Evolutionary conservation across 2,888 invertebrate species (phyloP), one percentile per base, ranked within the genome.

Genomic region (Bruchidius siliquastri): DNA sequence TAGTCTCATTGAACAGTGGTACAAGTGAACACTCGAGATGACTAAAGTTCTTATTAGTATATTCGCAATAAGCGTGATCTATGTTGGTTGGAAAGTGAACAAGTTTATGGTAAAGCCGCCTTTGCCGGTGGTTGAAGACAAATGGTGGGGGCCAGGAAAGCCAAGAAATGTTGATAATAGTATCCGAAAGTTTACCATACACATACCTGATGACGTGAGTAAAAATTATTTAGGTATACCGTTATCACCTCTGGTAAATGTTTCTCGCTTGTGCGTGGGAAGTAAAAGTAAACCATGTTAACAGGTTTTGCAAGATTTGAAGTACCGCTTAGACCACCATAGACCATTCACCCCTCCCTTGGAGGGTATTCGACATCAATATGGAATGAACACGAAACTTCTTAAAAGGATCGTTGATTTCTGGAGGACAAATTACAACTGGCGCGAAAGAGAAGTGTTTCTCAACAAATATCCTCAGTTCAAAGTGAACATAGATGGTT

Each of bases 341-440:
- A 79, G 84, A 49, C 74, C 80, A 0, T 79, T 85, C 10, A 80
- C 82, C 0, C 83, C 84, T 4, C 92, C 94, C 0, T 82, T 94
- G 66, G 92, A 94, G 84, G 90, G 89, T 72, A 86, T 88, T 0
- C 90, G 90, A 6, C 96, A 95, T 85, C 90, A 91, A 73, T 96
- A 96, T 81, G 97, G 97, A 4, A 92, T 96, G 84, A 93, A 95
- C 82, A 87, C 92, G 0, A 88, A 84, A 18, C 76, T 91, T 76
- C 85, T 96, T 3, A 87, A 89, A 18, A 88, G 89, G 77, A 88
- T 96, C 8, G 84, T 94, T 0, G 89, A 92, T 69, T 93, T 94
- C 84, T 98, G 98, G 98, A 89, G 84, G 49, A 88, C 88, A 0
- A 88, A 91, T 72, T 94, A 92, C 83, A 88, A 92, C 79, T 94